phyloP scores from a whole-genome alignment of 2,113 vertebrate genomes.

The Gymnarchus niloticus region DNA sequence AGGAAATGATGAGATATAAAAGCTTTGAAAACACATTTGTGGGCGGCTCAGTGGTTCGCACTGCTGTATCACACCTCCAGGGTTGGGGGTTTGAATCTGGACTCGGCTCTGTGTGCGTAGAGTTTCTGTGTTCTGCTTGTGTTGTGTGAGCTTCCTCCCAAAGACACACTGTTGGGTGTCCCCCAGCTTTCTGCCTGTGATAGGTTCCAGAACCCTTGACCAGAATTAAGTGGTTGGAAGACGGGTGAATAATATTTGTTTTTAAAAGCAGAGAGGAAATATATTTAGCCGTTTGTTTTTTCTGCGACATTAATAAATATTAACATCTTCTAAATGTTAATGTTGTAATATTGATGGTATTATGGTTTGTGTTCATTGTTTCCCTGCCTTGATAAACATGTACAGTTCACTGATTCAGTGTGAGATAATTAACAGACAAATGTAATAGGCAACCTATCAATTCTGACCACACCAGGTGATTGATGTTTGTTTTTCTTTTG shows the following conservation, averaged over 20 bases:
- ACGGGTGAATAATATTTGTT: background rate
- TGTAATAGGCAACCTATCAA: background rate
- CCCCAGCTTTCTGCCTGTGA: background rate
- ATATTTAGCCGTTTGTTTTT: background rate
- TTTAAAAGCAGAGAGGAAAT: background rate
- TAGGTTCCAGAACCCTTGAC: background rate
- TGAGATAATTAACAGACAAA: background rate
- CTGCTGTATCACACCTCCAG: background rate
- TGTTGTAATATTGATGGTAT: background rate
- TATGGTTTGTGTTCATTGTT: background rate
- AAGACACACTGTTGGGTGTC: background rate
- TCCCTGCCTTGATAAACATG: background rate
- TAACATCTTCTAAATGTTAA: background rate
- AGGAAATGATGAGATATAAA: background rate
- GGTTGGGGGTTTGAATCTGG: background rate
- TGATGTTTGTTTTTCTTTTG: too few species aligned
- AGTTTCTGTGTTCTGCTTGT: background rate
- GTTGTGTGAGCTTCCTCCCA: background rate
- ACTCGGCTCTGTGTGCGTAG: background rate
- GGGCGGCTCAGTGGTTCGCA: background rate
- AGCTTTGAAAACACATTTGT: background rate
- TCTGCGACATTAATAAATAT: background rate
- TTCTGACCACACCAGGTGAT: background rate
- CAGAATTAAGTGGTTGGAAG: background rate
- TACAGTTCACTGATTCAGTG: background rate